Conservation (phyloP, 2,797 vertebrate genomes). For the Cirrhinus mrigala region DNA sequence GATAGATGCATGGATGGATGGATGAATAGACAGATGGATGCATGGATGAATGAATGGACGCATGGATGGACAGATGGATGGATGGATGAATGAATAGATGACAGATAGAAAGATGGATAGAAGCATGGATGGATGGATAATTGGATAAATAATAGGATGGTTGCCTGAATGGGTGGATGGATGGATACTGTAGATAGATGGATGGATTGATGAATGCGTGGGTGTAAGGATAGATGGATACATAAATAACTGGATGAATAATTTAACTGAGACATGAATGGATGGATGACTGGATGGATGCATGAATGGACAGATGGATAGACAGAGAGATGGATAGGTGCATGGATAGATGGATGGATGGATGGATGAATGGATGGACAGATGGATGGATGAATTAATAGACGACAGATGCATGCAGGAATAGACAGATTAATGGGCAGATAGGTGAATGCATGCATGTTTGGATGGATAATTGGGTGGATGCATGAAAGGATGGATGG, state of each 20-base stretch:
- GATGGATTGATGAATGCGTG: background rate
- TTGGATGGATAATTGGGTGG: too few relatives aligned
- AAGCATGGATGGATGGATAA: too few relatives aligned
- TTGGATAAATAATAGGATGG: too few relatives aligned
- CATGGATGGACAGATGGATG: background rate
- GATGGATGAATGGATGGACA: background rate
- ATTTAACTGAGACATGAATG: too few relatives aligned
- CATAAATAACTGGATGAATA: background rate
- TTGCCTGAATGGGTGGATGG: background rate
- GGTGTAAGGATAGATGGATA: background rate
- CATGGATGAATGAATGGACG: background rate
- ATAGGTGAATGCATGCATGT: background rate
- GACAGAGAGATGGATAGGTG: background rate
- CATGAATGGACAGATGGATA: background rate
- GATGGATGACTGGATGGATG: too few relatives aligned
- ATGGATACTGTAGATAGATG: too few relatives aligned
- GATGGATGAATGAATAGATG: too few relatives aligned
- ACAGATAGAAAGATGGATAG: too few relatives aligned
- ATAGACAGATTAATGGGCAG: background rate
- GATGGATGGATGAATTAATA: background rate
- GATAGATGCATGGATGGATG: background rate
- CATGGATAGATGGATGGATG: background rate
- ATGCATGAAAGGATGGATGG: too few relatives aligned
- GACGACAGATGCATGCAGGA: too few relatives aligned
- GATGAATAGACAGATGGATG: background rate